These are phyloP conservation scores for Atopsyche davidsoni DNA, from an alignment of 1,140 invertebrate genomes.

Conservation along the genomic window DNA sequence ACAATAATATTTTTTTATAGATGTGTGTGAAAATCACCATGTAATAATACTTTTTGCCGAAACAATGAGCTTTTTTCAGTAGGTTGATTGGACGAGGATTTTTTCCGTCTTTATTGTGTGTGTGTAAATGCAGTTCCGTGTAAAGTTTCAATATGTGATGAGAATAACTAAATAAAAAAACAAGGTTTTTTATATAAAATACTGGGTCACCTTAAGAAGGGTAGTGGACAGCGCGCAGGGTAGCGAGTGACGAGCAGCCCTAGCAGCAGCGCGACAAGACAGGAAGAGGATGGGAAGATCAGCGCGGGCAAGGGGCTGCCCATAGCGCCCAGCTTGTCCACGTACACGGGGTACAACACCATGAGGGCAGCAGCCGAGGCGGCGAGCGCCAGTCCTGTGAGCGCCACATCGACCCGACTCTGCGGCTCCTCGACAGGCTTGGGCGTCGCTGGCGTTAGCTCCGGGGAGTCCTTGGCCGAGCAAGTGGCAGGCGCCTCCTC, in stretches of 20 bases:
- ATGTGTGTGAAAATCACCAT: too few species aligned
- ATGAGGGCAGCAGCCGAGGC: conserved; percentile 16
- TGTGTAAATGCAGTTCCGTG: too few species aligned
- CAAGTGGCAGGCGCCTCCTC: conserved; percentile 18
- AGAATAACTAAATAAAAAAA: too few species aligned
- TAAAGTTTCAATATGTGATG: too few species aligned
- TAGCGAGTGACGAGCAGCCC: conserved; percentile 1
- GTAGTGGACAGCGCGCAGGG: conserved; percentile 16
- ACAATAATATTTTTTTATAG: too few species aligned
- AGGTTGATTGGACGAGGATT: too few species aligned
- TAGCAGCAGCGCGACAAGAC: conserved; percentile 10
- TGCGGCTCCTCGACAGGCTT: neutral
- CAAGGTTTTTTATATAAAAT: neutral
- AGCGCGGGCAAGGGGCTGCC: conserved; percentile 10
- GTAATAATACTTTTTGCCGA: too few species aligned
- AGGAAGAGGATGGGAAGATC: conserved; percentile 15
- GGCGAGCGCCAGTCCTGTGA: conserved; percentile 17
- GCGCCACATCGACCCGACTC: conserved; percentile 6
- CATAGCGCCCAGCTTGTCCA: neutral
- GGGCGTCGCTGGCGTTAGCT: neutral
- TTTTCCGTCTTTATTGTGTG: too few species aligned
- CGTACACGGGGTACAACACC: conserved; percentile 17
- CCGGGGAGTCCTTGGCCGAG: conserved; percentile 15
- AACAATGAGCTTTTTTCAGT: too few species aligned
- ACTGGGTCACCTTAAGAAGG: conserved; percentile 17